Conservation (phyloP, 2,113 vertebrate genomes). For the Tenrec ecaudatus region DNA sequence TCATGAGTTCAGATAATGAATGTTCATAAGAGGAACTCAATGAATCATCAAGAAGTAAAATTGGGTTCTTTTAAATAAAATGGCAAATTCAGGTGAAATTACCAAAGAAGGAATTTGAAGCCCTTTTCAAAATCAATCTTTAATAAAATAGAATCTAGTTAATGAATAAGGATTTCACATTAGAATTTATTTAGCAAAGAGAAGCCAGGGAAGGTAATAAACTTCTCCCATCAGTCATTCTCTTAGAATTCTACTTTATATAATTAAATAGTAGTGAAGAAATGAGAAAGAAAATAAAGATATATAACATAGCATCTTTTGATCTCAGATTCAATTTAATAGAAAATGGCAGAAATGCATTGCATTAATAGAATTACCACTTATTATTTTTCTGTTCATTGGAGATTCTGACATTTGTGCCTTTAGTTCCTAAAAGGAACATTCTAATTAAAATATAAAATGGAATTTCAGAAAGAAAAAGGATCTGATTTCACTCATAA, state of each 20-base stretch:
- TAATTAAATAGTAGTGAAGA: neutral
- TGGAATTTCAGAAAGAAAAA: slow-evolving; percentile 11
- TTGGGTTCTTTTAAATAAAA: slow-evolving; percentile 55
- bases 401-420: neutral
- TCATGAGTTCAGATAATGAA: slow-evolving; percentile 14
- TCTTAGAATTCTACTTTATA: slow-evolving; percentile 56
- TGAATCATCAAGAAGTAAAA: slow-evolving; percentile 49
- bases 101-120: slow-evolving; percentile 30
- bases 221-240: neutral
- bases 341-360: neutral
- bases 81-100: slow-evolving; percentile 64
- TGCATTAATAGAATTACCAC: neutral
- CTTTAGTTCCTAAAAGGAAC: slow-evolving; percentile 36
- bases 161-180: slow-evolving; percentile 58
- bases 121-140: slow-evolving; percentile 59
- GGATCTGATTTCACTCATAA: neutral
- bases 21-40: slow-evolving; percentile 46
- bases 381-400: slow-evolving; percentile 44
- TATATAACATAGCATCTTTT: slow-evolving; percentile 27
- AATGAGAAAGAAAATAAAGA: slow-evolving; percentile 31
- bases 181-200: slow-evolving; percentile 62
- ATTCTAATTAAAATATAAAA: slow-evolving; percentile 17
- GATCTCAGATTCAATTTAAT: slow-evolving; percentile 17
- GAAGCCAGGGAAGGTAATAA: slow-evolving; percentile 35
- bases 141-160: slow-evolving; percentile 67